phyloP scores from a whole-genome alignment of 37 sponge, comb jelly and placozoan species.

The Axinella damicornis region DNA sequence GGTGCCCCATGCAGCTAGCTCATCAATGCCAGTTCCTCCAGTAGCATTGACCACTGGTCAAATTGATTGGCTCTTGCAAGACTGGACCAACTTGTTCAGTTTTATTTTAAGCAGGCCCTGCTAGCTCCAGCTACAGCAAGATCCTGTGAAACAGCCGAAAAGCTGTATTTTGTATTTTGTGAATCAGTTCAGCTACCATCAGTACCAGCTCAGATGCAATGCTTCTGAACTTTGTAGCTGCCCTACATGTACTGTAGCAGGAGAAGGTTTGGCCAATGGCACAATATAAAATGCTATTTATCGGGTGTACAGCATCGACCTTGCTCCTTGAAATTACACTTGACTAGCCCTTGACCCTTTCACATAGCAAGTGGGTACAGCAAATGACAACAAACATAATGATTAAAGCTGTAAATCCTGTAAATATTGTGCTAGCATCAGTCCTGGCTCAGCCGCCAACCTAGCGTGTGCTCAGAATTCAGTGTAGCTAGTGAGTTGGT shows the following conservation, averaged over 20 bases:
- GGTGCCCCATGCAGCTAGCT: neutral
- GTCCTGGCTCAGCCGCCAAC: too few species aligned
- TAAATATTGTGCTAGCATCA: too few species aligned
- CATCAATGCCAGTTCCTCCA: neutral
- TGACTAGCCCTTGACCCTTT: too few species aligned
- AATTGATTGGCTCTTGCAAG: too few species aligned
- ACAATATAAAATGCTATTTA: conserved; percentile 21
- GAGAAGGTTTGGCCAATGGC: neutral
- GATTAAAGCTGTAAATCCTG: too few species aligned
- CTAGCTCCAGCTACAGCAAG: conserved; percentile 22
- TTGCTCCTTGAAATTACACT: too few species aligned
- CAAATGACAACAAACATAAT: too few species aligned
- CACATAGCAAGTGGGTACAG: too few species aligned
- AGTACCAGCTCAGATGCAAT: neutral
- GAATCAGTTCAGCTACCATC: too few species aligned
- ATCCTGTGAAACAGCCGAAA: conserved; percentile 18
- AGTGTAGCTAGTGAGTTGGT: too few species aligned
- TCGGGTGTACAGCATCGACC: conserved; percentile 21
- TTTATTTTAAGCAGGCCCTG: conserved; percentile 5
- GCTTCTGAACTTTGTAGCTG: conserved; percentile 8
- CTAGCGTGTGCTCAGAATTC: too few species aligned
- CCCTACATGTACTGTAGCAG: too few species aligned
- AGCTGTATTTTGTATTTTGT: conserved; percentile 5
- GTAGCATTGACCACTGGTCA: conserved; percentile 1
- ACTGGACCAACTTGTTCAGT: conserved; percentile 39